Evolutionary conservation across 2,797 vertebrate species (phyloP), one percentile per base, ranked within the genome.

Genomic region (Pantherophis vulpinus): DNA sequence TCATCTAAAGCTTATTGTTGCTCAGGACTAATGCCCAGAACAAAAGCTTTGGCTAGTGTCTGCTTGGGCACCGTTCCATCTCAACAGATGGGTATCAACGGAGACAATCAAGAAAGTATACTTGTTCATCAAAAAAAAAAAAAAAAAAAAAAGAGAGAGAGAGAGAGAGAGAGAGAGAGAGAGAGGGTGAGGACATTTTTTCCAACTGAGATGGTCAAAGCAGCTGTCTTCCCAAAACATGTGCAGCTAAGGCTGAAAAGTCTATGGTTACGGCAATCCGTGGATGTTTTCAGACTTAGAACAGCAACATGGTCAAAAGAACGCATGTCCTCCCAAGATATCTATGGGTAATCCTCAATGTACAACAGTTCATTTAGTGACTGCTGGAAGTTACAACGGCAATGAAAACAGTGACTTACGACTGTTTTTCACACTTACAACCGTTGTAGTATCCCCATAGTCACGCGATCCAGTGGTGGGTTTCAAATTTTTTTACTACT

Each of bases 11-110:
- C 74, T 96, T 94, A 95, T 97, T 97, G 95, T 96, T 96, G 87
- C 88, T 96, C 93, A 92, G 54, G 93, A 94, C 95, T 93, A 97
- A 96, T 97, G 97, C 97, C 97, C 96, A 70, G 66, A 94, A 96
- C 95, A 95, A 97, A 97, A 96, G 94, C 90, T 97, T 96, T 96
- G 97, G 96, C 96, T 93, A 94, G 94, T 94, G 93, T 95, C 92
- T 96, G 94, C 63, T 86, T 96, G 97, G 97, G 97, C 97, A 95
- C 92, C 60, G 2, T 88, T 97, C 97, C 96, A 96, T 95, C 54
- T 83, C 92, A 95, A 97, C 97, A 98, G 98, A 98, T 97, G 98
- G 97, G 88, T 95, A 89, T 83, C 94, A 96, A 96, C 93, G 91
- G 93, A 95, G 97, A 96, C 96, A 97, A 97, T 97, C 96, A 97